These are phyloP conservation scores for Hirudinaria manillensis DNA, from an alignment of 2,888 invertebrate species.

Conservation along the genomic window DNA sequence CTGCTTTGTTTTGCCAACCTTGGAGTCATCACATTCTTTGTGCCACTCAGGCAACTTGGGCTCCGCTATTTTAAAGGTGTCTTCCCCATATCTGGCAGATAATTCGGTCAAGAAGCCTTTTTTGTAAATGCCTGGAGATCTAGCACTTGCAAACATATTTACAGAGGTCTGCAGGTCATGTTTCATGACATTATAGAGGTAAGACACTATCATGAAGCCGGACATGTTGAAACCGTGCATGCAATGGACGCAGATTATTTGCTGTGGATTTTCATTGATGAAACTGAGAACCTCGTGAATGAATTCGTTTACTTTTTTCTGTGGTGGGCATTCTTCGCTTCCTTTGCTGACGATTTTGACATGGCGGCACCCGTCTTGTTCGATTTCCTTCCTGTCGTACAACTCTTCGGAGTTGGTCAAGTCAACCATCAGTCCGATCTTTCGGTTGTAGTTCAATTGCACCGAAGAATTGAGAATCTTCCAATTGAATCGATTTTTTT, in stretches of 20 bases:
- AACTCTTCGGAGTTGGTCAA: constrained; percentile 89
- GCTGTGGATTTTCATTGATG: background rate
- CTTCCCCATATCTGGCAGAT: constrained; percentile 71
- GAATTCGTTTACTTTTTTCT: background rate
- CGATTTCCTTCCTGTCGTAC: constrained; percentile 72
- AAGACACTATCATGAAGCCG: constrained; percentile 87
- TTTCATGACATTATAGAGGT: constrained; percentile 76
- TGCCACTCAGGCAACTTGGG: constrained; percentile 81
- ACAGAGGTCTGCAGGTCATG: constrained; percentile 65
- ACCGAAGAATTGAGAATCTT: constrained; percentile 77
- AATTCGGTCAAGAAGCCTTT: constrained; percentile 85
- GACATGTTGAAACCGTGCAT: constrained; percentile 98
- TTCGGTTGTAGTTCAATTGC: constrained; percentile 64
- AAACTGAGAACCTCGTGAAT: background rate
- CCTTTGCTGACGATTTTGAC: constrained; percentile 82
- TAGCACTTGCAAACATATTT: constrained; percentile 53
- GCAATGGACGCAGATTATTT: constrained; percentile 68
- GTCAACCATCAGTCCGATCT: constrained; percentile 90
- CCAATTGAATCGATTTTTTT: constrained; percentile 75
- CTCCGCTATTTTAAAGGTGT: constrained; percentile 64
- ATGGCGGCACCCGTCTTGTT: constrained; percentile 73
- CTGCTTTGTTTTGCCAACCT: constrained; percentile 59
- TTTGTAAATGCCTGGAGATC: constrained; percentile 95
- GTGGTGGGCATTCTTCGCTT: constrained; percentile 42
- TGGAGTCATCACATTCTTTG: background rate